Evolutionary conservation across 2,797 vertebrate genomes (phyloP).

Genomic region (Gambelia wislizenii): DNA sequence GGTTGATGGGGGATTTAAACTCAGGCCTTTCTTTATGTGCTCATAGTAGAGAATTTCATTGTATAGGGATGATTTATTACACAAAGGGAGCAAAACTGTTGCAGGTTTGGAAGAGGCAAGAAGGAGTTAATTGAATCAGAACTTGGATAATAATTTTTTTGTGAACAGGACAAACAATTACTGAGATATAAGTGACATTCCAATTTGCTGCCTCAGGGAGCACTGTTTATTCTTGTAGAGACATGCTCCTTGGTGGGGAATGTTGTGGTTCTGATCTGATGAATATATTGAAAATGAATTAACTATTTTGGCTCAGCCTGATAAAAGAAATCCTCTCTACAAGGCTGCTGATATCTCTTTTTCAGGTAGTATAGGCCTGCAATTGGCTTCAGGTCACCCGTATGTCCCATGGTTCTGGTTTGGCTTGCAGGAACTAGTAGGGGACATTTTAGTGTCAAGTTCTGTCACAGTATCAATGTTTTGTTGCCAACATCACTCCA

Average conservation of each 20-base stretch:
- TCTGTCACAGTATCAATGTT: too few species aligned
- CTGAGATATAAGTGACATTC: background rate
- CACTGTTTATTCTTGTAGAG: background rate
- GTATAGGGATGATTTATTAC: background rate
- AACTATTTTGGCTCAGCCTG: background rate
- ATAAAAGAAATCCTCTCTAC: background rate
- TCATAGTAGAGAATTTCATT: background rate
- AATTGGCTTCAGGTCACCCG: background rate
- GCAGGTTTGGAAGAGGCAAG: background rate
- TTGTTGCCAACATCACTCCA: too few species aligned
- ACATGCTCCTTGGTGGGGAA: background rate
- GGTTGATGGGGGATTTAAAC: background rate
- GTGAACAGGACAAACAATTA: background rate
- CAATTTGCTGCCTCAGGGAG: background rate
- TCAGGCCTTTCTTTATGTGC: background rate
- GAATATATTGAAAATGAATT: background rate
- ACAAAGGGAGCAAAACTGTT: background rate
- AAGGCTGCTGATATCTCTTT: background rate
- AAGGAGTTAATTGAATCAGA: background rate
- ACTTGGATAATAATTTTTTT: background rate
- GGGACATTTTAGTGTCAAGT: too few species aligned
- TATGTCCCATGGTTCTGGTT: background rate
- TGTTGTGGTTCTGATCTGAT: background rate
- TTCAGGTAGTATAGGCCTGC: background rate
- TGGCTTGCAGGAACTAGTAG: too few species aligned